Evolutionary conservation across 2,797 vertebrate genomes (phyloP).

Genomic region (Schizopygopsis malacanthus): DNA sequence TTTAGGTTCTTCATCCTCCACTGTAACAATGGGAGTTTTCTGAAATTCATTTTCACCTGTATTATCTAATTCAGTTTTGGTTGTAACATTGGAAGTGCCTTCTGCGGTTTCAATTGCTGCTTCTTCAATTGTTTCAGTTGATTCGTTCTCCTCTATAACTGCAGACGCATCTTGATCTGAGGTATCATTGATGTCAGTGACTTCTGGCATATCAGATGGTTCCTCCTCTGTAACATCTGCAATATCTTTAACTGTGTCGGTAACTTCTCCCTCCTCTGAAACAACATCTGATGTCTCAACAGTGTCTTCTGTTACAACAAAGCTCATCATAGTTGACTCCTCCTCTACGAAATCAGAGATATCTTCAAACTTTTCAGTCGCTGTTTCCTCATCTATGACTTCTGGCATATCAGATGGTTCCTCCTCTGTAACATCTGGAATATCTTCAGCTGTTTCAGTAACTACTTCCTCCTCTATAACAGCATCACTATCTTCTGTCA

Average conservation of each 20-base stretch:
- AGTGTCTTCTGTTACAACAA: not conserved
- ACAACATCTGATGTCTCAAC: not conserved
- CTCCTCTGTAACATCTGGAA: not conserved
- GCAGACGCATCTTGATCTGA: not conserved
- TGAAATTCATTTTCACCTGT: not conserved
- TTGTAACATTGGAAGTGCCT: not conserved
- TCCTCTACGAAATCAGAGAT: not conserved
- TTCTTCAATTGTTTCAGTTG: slow-evolving; percentile 12
- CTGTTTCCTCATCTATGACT: not conserved
- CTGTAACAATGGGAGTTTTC: not conserved
- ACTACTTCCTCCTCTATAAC: not conserved
- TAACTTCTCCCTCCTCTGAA: not conserved
- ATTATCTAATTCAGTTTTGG: not conserved
- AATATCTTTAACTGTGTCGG: not conserved
- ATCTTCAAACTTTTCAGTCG: not conserved
- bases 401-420: not conserved
- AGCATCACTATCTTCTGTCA: not conserved
- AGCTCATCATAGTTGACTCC: not conserved
- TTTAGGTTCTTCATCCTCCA: slow-evolving; percentile 7
- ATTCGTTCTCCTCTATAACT: not conserved
- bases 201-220: not conserved
- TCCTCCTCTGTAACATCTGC: not conserved
- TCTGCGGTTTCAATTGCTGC: not conserved
- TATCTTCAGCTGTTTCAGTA: not conserved
- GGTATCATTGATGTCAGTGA: not conserved